Conservation (phyloP, 2,113 vertebrate genomes). For the Oreocharis arfaki region DNA sequence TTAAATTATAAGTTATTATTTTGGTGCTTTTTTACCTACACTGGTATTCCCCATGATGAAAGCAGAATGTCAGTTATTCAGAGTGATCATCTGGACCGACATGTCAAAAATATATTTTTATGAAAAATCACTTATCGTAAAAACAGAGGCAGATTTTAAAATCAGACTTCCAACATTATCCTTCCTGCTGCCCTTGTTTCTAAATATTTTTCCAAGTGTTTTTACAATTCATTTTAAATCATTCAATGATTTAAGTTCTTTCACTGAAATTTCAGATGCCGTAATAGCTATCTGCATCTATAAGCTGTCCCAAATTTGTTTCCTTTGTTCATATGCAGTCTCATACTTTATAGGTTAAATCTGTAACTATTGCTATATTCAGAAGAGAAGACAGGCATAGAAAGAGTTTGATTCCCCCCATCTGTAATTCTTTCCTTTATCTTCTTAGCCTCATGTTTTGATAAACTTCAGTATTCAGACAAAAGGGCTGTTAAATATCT, state of each 20-base stretch:
- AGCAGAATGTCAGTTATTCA: not conserved
- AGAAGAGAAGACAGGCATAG: not conserved
- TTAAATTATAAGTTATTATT: not conserved
- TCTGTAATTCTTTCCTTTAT: not conserved
- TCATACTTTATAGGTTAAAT: not conserved
- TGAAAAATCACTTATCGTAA: not conserved
- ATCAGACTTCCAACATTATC: not conserved
- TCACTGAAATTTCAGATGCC: not conserved
- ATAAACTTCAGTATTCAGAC: not conserved
- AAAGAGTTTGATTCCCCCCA: not conserved
- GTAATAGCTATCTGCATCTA: not conserved
- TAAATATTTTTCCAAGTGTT: not conserved
- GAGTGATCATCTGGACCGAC: not conserved
- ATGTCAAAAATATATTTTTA: not conserved
- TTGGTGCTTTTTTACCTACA: not conserved
- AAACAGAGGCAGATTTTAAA: not conserved
- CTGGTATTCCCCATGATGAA: not conserved
- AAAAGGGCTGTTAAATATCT: conserved; percentile 23
- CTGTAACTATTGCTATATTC: not conserved
- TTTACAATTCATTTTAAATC: not conserved
- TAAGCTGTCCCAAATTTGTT: not conserved
- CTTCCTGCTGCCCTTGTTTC: not conserved
- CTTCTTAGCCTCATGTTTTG: not conserved
- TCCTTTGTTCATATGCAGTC: not conserved
- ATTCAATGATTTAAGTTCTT: not conserved